These are phyloP conservation scores for Cyclopterus lumpus DNA, from an alignment of 2,797 vertebrate genomes.

Conservation along the genomic window DNA sequence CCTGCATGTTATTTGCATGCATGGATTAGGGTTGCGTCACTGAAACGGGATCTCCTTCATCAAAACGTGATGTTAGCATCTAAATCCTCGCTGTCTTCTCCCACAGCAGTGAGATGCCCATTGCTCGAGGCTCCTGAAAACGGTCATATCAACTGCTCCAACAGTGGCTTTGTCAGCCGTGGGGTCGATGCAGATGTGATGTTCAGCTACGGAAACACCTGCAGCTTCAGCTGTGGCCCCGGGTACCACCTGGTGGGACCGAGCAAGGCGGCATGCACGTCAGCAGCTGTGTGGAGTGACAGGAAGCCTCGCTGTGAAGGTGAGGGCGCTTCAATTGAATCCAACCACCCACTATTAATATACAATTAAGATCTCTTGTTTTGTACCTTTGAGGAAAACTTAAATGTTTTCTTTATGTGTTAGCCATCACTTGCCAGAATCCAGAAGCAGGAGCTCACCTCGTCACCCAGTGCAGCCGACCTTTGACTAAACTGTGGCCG, in stretches of 20 bases:
- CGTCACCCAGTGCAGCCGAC: slow-evolving; percentile 64
- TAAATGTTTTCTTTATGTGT: not conserved
- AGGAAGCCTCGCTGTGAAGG: slow-evolving; percentile 80
- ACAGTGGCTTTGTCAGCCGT: slow-evolving; percentile 71
- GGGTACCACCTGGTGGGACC: slow-evolving; percentile 79
- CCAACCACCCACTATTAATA: too few relatives aligned
- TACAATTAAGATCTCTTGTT: not conserved
- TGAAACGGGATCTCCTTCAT: too few relatives aligned
- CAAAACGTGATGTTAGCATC: too few relatives aligned
- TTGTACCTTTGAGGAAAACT: not conserved
- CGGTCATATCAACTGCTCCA: too few relatives aligned
- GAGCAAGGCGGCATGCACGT: slow-evolving; percentile 71
- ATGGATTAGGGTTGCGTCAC: too few relatives aligned
- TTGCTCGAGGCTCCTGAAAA: too few relatives aligned
- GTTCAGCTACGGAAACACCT: slow-evolving; percentile 77
- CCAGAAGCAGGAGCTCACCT: slow-evolving; percentile 57
- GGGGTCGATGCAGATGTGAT: slow-evolving; percentile 50
- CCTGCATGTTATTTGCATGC: too few relatives aligned
- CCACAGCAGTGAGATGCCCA: too few relatives aligned
- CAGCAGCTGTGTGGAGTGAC: slow-evolving; percentile 80
- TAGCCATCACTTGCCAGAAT: slow-evolving; percentile 67
- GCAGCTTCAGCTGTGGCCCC: slow-evolving; percentile 80
- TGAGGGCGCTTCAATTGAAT: slow-evolving; percentile 38
- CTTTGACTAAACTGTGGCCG: slow-evolving; percentile 58
- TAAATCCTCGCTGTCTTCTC: too few relatives aligned